These are phyloP conservation scores for Julus scanicus DNA, from an alignment of 2,888 invertebrate species.

Conservation along the genomic window DNA sequence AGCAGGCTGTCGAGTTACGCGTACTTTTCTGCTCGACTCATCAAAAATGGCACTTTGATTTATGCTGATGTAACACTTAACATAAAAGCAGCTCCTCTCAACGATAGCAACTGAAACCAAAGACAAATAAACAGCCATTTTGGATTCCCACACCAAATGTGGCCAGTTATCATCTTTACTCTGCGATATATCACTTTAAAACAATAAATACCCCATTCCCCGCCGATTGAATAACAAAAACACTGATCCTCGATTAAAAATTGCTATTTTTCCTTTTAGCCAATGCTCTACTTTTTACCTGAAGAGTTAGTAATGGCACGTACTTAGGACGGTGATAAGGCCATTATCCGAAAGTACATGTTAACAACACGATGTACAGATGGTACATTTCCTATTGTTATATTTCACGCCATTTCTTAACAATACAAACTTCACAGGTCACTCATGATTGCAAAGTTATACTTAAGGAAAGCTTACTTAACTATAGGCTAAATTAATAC, in stretches of 20 bases:
- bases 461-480: too few relatives aligned
- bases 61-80: conserved; percentile 24
- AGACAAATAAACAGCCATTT: neutral
- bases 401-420: too few relatives aligned
- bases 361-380: too few relatives aligned
- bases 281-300: neutral
- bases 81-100: conserved; percentile 18
- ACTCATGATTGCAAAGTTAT: too few relatives aligned
- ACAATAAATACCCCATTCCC: neutral
- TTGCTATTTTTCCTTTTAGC: conserved; percentile 2
- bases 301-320: neutral
- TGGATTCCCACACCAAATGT: neutral
- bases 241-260: conserved; percentile 23
- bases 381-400: too few relatives aligned
- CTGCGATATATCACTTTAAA: neutral
- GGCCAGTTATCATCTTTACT: conserved; percentile 35
- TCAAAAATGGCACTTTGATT: neutral
- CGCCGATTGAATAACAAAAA: neutral
- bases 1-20: neutral
- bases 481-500: too few relatives aligned
- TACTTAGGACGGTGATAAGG: neutral
- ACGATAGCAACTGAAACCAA: neutral
- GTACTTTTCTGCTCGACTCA: neutral
- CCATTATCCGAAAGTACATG: too few relatives aligned
- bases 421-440: too few relatives aligned